Conservation (phyloP, 2,888 invertebrate genomes). For the Microplitis manilae region DNA sequence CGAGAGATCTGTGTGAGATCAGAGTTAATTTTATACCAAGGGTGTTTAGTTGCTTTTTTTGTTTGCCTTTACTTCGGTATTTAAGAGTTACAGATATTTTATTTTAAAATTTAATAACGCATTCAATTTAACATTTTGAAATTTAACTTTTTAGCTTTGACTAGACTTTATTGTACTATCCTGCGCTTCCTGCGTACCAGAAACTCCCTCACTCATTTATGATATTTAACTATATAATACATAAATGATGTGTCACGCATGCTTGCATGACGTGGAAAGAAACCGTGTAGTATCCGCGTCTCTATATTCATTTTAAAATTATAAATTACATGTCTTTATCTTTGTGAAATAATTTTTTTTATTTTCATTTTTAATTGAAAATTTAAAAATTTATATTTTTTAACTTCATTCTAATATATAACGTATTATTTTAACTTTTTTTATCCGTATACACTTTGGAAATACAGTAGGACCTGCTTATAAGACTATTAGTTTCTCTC, state of each 20-base stretch:
- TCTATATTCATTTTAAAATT: constrained; percentile 17
- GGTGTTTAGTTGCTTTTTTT: not conserved
- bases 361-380: no score
- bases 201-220: constrained; percentile 17
- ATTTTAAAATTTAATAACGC: no score
- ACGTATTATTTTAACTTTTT: not conserved
- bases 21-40: constrained; percentile 63
- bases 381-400: not conserved
- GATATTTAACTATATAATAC: constrained; percentile 26
- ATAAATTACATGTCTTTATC: constrained; percentile 12
- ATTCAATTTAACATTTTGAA: no score
- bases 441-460: not conserved
- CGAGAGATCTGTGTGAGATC: constrained; percentile 60
- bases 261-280: constrained; percentile 20
- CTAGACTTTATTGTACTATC: not conserved
- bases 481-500: no score
- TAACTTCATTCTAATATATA: not conserved
- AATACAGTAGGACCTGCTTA: no score
- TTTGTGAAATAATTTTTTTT: constrained; percentile 5
- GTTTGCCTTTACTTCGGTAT: not conserved
- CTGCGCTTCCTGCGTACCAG: constrained; percentile 12
- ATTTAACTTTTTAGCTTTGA: not conserved
- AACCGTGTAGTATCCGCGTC: constrained; percentile 4
- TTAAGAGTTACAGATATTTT: no score
- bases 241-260: constrained; percentile 31